Evolutionary conservation across 2,888 invertebrate species (phyloP).

Genomic region (Thyatira batis): DNA sequence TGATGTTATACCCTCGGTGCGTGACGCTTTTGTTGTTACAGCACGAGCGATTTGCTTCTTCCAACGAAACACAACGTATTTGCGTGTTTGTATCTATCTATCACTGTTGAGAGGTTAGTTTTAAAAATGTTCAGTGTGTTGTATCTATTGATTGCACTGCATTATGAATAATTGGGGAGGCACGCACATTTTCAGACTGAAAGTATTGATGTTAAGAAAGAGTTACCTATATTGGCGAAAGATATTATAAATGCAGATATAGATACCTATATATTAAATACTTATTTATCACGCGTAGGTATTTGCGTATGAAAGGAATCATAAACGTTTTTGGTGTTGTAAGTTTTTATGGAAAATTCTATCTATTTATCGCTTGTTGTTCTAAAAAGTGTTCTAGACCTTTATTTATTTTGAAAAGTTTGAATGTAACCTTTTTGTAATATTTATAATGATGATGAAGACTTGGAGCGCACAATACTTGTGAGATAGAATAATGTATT

Average conservation of each 20-base stretch:
- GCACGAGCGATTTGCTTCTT: constrained; percentile 25
- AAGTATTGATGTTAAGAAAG: constrained; percentile 26
- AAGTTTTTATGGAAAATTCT: constrained; percentile 12
- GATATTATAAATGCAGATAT: background rate
- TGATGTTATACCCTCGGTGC: constrained; percentile 6
- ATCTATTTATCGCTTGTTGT: constrained; percentile 22
- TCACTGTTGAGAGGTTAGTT: background rate
- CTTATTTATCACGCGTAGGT: background rate
- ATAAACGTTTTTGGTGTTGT: constrained; percentile 13
- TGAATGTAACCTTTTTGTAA: constrained; percentile 49
- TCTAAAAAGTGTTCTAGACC: constrained; percentile 3
- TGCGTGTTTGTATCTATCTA: constrained; percentile 8
- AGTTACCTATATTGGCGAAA: background rate
- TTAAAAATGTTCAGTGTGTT: background rate
- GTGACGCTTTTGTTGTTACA: constrained; percentile 28
- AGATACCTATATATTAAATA: background rate
- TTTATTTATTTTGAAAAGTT: constrained; percentile 27
- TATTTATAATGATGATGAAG: constrained; percentile 59
- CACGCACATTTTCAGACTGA: constrained; percentile 46
- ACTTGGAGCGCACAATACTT: constrained; percentile 77
- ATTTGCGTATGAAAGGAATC: background rate
- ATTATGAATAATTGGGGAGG: constrained; percentile 9
- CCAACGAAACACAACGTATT: constrained; percentile 5
- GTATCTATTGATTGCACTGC: constrained; percentile 1
- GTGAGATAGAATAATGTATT: constrained; percentile 69